Base-by-base conservation (phyloP, 30 jellyfish, hydroid and myxozoan genomes). In the Haliclystus octoradiatus region DNA sequence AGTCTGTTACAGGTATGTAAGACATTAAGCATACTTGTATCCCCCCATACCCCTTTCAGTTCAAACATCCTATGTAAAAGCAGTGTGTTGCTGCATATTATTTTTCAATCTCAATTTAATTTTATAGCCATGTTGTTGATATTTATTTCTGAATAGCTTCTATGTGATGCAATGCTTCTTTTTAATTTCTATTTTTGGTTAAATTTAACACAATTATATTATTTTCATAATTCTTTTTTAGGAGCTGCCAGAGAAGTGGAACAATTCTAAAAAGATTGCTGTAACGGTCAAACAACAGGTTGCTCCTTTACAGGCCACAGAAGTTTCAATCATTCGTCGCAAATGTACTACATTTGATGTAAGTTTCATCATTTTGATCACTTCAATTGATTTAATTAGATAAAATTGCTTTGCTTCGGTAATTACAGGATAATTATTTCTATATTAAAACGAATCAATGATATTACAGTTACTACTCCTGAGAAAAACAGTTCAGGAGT, bases 231-330 rank as follows among this genome's bases (percentile, higher is more conserved):
- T 49, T 33, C 31, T 52, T 22, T 75, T 70, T 7, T 33, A 88
- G 97, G 97, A 88, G 49, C 72, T 88, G 28, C 97, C 97, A 61
- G 97, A 88, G 86, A 88, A 88, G 60, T 88, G 97, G 97, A 88
- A 88, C 50, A 88, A 88, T 85, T 69, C 97, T 53, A 88, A 88
- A 78, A 88, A 88, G 72, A 88, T 88, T 34, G 84, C 95, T 7
- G 88, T 80, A 24, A 88, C 97, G 1, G 90, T 88, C 63, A 88
- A 88, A 30, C 97, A 88, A 33, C 94, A 88, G 33, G 97, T 88
- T 51, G 97, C 97, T 0, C 95, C 97, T 51, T 57, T 88, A 62
- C 97, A 88, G 72, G 97, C 95, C 15, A 80, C 80, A 26, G 97
- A 88, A 74, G 97, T 88, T 1, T 74, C 97, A 3, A 88, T 88